Percentiles rank a stretch among this genome's conserved stretches.
These are phyloP conservation scores for Oscheius sp. DNA, from an alignment of 2,888 invertebrate genomes.

Conservation along the genomic window DNA sequence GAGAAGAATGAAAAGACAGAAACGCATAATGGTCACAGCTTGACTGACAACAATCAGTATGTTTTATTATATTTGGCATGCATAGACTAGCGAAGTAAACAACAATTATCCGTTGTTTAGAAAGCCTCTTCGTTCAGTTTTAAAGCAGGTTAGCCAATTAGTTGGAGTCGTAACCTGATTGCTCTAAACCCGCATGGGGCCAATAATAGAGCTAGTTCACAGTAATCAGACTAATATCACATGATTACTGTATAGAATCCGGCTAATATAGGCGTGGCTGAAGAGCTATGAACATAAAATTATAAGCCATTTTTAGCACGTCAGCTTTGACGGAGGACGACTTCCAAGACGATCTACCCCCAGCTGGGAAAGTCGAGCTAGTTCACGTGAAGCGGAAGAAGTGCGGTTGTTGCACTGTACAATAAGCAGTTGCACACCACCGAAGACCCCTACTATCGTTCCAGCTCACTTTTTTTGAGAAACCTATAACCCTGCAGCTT, in stretches of 20 bases:
- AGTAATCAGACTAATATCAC: not conserved
- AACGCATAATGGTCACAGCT: slow-evolving; percentile 15
- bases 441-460: slow-evolving; percentile 12
- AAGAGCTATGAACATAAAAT: not conserved
- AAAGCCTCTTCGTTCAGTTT: slow-evolving; percentile 16
- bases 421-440: slow-evolving; percentile 35
- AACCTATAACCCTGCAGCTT: not conserved
- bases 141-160: slow-evolving; percentile 21
- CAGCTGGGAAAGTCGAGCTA: slow-evolving; percentile 55
- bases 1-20: slow-evolving; percentile 38
- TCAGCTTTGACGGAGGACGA: slow-evolving; percentile 28
- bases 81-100: slow-evolving; percentile 3
- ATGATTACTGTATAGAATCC: not conserved
- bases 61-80: not conserved
- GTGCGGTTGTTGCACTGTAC: slow-evolving; percentile 60
- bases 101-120: slow-evolving; percentile 8
- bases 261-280: not conserved
- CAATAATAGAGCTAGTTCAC: not conserved
- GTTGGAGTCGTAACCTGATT: too few relatives aligned
- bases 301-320: slow-evolving; percentile 18
- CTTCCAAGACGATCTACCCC: slow-evolving; percentile 49
- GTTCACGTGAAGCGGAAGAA: slow-evolving; percentile 60
- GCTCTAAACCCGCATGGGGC: too few relatives aligned
- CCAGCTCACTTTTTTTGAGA: slow-evolving; percentile 22
- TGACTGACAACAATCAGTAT: slow-evolving; percentile 15